Evolutionary conservation across 2,888 invertebrate species (phyloP), one percentile per base, ranked within the genome.

Genomic region (Platynereis dumerilii): DNA sequence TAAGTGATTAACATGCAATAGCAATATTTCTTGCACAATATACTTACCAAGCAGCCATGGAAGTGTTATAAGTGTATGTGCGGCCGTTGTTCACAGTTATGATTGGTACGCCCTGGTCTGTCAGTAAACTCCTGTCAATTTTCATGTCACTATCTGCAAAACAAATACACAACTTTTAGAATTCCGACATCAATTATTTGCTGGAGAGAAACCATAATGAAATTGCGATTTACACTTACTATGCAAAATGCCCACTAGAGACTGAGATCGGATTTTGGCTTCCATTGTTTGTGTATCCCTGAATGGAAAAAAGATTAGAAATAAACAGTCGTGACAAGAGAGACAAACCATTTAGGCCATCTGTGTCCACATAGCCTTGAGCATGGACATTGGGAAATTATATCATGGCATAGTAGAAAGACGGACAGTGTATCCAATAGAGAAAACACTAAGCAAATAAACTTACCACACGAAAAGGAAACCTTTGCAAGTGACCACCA

Each of bases 21-120:
- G n/a, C n/a, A n/a, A n/a, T n/a, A n/a, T n/a, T n/a, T n/a, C n/a
- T n/a, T n/a, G 5, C 7, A 17, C 52, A 5, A 7, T 76, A 48
- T 34, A 72, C 77, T 69, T 87, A 85, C 90, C 90, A 84, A 66
- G 79, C 76, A 54, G 75, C 88, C 77, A 96, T 86, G 77, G 91
- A 90, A 72, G 88, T 86, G 74, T 91, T 91, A 82, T 91, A 96
- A 65, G 92, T 90, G 79, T 91, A 96, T 1, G 93, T 91, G 80
- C 91, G 90, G 27, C 93, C 93, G 79, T 91, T 93, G 39, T 90
- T 91, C 42, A 96, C 87, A n/a, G 91, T 89, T 70, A 96, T 87
- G 79, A 94, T 87, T 0, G 95, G 94, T 79, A 90, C 88, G 28
- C 92, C 92, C 69, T 91, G 89, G 69, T 92, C 90, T 17, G 91